Conservation (phyloP, 2,888 invertebrate species). For the Lasioglossum vierecki region DNA sequence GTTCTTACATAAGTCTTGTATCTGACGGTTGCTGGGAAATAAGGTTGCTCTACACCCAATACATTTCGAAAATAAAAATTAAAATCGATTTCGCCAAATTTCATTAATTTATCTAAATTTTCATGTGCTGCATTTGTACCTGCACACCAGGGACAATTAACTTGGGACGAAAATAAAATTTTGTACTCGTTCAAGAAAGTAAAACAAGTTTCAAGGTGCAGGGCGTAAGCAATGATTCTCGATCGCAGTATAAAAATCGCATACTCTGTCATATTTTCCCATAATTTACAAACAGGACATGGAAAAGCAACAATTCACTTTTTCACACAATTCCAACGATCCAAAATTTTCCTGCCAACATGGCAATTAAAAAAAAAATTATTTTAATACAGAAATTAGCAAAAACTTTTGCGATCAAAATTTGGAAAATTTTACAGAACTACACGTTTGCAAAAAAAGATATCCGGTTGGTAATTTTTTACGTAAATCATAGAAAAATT, state of each 20-base stretch:
- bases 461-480: not conserved
- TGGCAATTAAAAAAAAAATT: no score
- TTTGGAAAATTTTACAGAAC: no score
- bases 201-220: not conserved
- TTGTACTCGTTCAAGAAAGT: not conserved
- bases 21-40: slow-evolving; percentile 5
- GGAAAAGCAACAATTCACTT: not conserved
- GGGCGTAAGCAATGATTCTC: not conserved
- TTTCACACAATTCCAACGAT: not conserved
- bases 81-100: no score
- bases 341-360: not conserved
- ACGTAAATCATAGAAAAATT: not conserved
- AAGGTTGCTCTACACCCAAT: not conserved
- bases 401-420: not conserved
- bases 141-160: not conserved
- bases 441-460: no score
- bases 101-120: not conserved
- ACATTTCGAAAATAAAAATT: not conserved
- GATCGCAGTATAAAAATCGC: not conserved
- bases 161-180: not conserved
- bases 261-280: not conserved
- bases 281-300: not conserved
- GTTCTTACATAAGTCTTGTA: slow-evolving; percentile 13
- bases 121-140: not conserved
- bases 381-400: not conserved